Evolutionary conservation across 2,888 invertebrate genomes (phyloP).

Genomic region (Dioctria rufipes): DNA sequence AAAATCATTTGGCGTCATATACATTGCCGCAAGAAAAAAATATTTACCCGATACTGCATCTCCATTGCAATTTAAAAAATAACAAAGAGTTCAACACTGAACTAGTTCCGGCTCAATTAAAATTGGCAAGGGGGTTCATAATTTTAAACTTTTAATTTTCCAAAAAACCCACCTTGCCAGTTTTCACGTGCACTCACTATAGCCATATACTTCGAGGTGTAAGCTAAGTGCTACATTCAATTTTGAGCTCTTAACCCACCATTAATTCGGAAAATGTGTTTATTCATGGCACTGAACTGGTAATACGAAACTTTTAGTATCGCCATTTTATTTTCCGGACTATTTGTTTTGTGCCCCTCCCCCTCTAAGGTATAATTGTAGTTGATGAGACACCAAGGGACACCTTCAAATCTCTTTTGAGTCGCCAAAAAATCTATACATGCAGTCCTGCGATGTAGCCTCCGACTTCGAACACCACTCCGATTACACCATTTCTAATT

Average conservation of each 20-base stretch:
- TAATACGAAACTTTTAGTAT: conserved; percentile 39
- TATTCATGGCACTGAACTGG: conserved; percentile 31
- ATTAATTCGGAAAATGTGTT: conserved; percentile 41
- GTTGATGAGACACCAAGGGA: neutral
- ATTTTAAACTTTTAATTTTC: conserved; percentile 39
- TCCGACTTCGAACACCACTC: too few species aligned
- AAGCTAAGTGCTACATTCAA: too few species aligned
- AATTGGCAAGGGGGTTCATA: conserved; percentile 13
- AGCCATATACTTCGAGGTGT: too few species aligned
- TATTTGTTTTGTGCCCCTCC: neutral
- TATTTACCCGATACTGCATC: neutral
- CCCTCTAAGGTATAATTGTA: neutral
- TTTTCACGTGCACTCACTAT: too few species aligned
- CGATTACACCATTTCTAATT: too few species aligned
- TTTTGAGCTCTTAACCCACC: conserved; percentile 25
- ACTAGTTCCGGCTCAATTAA: conserved; percentile 16
- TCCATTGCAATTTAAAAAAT: conserved; percentile 18
- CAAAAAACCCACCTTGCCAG: too few species aligned
- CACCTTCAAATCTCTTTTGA: conserved; percentile 15
- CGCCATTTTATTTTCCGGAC: neutral
- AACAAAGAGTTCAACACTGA: neutral
- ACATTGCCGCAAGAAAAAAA: neutral
- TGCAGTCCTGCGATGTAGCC: conserved; percentile 10
- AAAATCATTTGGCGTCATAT: conserved; percentile 8
- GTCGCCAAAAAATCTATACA: conserved; percentile 26